Evolutionary conservation across 2,113 vertebrate genomes (phyloP).

Genomic region (Polypterus senegalus): DNA sequence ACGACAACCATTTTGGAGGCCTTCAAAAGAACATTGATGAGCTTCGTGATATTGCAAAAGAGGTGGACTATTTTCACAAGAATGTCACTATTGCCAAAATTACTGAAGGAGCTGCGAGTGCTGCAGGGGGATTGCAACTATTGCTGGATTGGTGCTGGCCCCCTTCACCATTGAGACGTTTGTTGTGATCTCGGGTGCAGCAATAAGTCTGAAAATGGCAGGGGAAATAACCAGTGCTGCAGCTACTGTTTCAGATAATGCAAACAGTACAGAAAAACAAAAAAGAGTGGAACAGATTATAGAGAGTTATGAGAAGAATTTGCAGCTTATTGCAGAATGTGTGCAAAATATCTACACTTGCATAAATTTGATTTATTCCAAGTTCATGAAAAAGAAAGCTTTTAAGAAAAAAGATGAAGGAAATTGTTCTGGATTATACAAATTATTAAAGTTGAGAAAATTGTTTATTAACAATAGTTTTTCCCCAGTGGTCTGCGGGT

Average conservation of each 20-base stretch:
- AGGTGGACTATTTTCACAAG: constrained; percentile 43
- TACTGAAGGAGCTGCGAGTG: constrained; percentile 45
- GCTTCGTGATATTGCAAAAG: constrained; percentile 40
- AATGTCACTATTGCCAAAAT: constrained; percentile 46
- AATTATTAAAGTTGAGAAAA: neutral
- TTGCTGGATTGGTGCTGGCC: constrained; percentile 42
- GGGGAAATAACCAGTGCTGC: constrained; percentile 44
- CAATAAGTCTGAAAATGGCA: constrained; percentile 35
- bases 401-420: neutral
- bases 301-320: constrained; percentile 29
- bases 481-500: constrained; percentile 21
- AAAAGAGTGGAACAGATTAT: constrained; percentile 45
- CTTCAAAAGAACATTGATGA: constrained; percentile 43
- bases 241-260: constrained; percentile 40
- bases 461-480: constrained; percentile 29
- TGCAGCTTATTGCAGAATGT: constrained; percentile 35
- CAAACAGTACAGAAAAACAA: constrained; percentile 37
- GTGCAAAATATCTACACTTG: constrained; percentile 40
- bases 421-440: neutral
- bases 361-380: constrained; percentile 4
- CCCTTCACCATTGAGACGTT: constrained; percentile 46
- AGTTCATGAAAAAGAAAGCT: neutral
- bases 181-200: constrained; percentile 41
- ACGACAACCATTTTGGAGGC: constrained; percentile 44
- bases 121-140: constrained; percentile 45